These are phyloP conservation scores for Cossypha polioptera DNA, from an alignment of 2,797 vertebrate genomes.

Conservation along the genomic window DNA sequence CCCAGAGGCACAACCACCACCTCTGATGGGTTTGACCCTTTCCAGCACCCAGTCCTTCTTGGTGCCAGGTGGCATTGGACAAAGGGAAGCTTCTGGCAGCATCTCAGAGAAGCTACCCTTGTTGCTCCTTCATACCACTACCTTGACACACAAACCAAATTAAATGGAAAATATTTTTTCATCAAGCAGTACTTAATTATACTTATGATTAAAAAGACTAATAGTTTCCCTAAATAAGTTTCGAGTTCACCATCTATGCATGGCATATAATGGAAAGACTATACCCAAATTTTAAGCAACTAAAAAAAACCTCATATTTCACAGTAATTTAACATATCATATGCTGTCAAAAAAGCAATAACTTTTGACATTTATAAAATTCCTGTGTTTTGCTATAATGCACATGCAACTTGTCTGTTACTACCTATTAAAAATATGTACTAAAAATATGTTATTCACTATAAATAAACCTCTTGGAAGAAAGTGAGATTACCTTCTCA, in stretches of 20 bases:
- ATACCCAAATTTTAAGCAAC: neutral
- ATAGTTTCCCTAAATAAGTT: neutral
- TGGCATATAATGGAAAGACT: neutral
- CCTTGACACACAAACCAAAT: neutral
- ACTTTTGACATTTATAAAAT: neutral
- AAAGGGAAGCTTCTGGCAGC: neutral
- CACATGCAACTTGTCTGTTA: neutral
- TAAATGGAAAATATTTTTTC: neutral
- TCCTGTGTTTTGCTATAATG: neutral
- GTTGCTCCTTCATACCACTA: neutral
- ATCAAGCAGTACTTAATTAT: neutral
- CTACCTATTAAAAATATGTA: neutral
- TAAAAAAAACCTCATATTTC: neutral
- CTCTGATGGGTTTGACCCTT: neutral
- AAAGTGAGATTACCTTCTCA: neutral
- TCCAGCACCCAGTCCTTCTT: neutral
- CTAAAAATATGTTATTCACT: neutral
- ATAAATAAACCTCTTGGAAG: neutral
- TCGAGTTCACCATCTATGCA: neutral
- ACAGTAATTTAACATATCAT: neutral
- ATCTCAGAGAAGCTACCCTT: neutral
- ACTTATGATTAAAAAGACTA: neutral
- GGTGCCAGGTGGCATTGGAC: no score
- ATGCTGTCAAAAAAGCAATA: neutral
- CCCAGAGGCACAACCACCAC: neutral